Conservation (phyloP, 2,888 invertebrate species). For the Amphipoea oculea region DNA sequence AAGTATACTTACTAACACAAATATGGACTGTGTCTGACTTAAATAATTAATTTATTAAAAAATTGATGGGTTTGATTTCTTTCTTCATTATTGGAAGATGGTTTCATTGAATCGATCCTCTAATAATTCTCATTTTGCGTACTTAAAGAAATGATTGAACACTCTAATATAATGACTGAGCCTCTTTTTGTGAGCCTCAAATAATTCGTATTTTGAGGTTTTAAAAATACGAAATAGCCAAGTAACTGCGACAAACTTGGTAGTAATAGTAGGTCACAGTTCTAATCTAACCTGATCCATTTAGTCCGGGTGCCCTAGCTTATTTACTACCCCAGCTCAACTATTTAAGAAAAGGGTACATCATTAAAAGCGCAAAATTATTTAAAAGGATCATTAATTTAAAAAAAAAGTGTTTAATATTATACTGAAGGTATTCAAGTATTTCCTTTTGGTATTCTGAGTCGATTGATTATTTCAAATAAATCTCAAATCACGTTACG, state of each 20-base stretch:
- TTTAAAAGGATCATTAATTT: not conserved
- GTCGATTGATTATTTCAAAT: too few species aligned
- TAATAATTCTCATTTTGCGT: not conserved
- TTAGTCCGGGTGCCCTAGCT: not conserved
- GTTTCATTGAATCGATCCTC: not conserved
- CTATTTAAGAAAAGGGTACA: not conserved
- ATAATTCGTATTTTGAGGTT: not conserved
- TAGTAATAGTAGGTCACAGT: not conserved
- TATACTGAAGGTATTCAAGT: too few species aligned
- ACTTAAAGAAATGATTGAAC: not conserved
- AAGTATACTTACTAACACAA: too few species aligned
- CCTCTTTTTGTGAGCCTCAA: not conserved
- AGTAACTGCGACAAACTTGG: not conserved
- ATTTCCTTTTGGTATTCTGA: too few species aligned
- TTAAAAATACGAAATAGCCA: not conserved
- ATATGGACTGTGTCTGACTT: too few species aligned
- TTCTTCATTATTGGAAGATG: not conserved
- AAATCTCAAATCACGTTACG: not conserved
- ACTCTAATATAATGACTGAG: not conserved
- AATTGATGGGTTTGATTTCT: too few species aligned
- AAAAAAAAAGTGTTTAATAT: not conserved
- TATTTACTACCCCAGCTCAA: not conserved
- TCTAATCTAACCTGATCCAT: not conserved
- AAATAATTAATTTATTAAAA: too few species aligned
- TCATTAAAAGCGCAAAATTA: not conserved